Evolutionary conservation across 2,113 vertebrate species (phyloP).

Genomic region (Lutjanus erythropterus): DNA sequence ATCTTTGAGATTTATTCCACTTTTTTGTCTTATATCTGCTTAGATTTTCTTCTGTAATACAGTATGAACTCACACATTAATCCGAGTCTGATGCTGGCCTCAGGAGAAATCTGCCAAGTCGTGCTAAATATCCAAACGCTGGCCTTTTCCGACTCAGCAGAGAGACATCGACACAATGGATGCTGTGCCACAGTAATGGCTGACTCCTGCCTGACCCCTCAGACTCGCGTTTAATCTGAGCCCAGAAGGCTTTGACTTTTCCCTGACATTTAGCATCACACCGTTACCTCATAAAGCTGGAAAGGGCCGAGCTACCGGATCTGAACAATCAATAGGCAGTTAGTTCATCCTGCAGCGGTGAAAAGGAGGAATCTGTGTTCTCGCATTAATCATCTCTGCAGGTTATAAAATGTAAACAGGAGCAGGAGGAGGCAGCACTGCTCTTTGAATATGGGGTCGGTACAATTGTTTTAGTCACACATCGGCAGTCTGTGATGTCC

Average conservation of each 20-base stretch:
- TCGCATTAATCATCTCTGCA: constrained; percentile 6
- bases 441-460: not conserved
- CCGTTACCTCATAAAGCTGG: constrained; percentile 31
- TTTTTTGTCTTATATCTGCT: not conserved
- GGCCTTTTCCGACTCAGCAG: constrained; percentile 28
- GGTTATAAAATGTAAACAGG: not conserved
- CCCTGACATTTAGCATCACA: constrained; percentile 67
- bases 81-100: not conserved
- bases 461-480: not conserved
- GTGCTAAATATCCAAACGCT: constrained; percentile 13
- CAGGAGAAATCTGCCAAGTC: constrained; percentile 9
- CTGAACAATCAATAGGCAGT: constrained; percentile 44
- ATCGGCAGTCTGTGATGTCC: no score
- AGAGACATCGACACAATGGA: not conserved
- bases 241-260: constrained; percentile 73
- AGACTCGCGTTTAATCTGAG: constrained; percentile 50
- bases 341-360: constrained; percentile 20
- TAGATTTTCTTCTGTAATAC: not conserved
- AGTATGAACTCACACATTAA: not conserved
- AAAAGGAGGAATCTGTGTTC: not conserved
- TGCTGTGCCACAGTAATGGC: not conserved
- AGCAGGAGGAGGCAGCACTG: no score
- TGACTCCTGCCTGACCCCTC: constrained; percentile 58
- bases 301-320: constrained; percentile 23
- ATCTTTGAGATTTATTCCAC: not conserved